Evolutionary conservation across 2,113 vertebrate genomes (phyloP).

Genomic region (Fregata magnificens): DNA sequence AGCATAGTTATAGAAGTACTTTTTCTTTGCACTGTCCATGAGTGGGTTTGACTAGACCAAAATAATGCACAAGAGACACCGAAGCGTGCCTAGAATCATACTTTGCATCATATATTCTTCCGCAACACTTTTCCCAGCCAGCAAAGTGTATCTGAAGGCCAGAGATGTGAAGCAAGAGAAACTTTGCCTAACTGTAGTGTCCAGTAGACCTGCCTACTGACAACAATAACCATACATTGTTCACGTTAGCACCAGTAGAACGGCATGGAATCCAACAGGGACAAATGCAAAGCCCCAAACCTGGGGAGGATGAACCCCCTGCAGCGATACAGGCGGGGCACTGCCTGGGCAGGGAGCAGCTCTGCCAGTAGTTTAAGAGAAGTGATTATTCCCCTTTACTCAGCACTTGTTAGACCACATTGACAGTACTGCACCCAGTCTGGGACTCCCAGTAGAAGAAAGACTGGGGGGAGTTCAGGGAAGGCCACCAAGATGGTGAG

Average conservation of each 20-base stretch:
- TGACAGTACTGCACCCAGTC: neutral
- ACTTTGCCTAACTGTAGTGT: neutral
- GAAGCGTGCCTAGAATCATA: neutral
- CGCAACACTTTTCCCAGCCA: neutral
- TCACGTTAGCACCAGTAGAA: neutral
- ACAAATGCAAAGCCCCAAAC: neutral
- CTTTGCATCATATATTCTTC: neutral
- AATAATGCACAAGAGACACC: neutral
- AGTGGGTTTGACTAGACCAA: conserved; percentile 33
- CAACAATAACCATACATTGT: neutral
- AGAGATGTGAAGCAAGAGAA: neutral
- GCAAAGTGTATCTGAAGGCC: neutral
- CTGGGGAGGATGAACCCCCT: neutral
- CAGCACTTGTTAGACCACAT: neutral
- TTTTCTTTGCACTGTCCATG: neutral
- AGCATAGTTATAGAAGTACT: conserved; percentile 1
- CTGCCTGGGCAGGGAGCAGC: neutral
- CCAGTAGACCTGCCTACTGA: neutral
- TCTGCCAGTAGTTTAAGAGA: neutral
- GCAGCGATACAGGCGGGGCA: fast-evolving
- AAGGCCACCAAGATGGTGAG: neutral
- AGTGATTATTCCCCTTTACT: neutral
- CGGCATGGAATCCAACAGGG: neutral
- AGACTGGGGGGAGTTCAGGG: neutral
- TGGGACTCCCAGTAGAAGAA: neutral